Conservation (phyloP, 2,888 invertebrate species). For the Chloroclystis v-ata region DNA sequence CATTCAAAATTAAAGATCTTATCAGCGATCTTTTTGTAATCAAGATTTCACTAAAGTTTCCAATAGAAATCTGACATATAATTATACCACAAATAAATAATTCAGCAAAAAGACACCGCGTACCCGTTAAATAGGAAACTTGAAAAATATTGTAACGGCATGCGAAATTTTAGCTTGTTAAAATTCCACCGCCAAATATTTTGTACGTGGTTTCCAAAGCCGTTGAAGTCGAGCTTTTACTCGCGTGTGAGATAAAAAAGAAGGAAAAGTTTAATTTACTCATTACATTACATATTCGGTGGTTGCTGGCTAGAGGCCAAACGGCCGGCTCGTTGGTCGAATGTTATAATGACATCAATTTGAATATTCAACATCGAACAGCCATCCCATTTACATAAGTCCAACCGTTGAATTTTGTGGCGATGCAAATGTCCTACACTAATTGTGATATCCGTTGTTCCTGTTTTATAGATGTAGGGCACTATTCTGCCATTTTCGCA, state of each 20-base stretch:
- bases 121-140: slow-evolving; percentile 3
- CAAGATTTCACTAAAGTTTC: neutral
- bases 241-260: slow-evolving; percentile 57
- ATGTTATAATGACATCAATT: slow-evolving; percentile 79
- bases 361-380: slow-evolving; percentile 78
- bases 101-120: neutral
- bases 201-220: slow-evolving; percentile 35
- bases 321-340: slow-evolving; percentile 64
- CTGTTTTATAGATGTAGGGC: slow-evolving; percentile 38
- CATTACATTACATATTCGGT: slow-evolving; percentile 69
- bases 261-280: slow-evolving; percentile 65
- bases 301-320: slow-evolving; percentile 67
- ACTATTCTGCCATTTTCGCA: neutral
- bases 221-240: slow-evolving; percentile 37
- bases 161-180: slow-evolving; percentile 37
- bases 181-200: slow-evolving; percentile 37
- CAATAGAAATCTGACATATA: neutral
- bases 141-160: slow-evolving; percentile 13
- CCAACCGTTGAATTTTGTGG: slow-evolving; percentile 74
- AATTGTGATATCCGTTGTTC: slow-evolving; percentile 66
- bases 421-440: slow-evolving; percentile 70
- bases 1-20: no score
- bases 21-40: neutral
- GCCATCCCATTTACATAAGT: slow-evolving; percentile 75
- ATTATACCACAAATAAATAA: neutral